These are phyloP conservation scores for Caenorhabditis becei DNA, from an alignment of 2,888 invertebrate genomes.

Conservation along the genomic window DNA sequence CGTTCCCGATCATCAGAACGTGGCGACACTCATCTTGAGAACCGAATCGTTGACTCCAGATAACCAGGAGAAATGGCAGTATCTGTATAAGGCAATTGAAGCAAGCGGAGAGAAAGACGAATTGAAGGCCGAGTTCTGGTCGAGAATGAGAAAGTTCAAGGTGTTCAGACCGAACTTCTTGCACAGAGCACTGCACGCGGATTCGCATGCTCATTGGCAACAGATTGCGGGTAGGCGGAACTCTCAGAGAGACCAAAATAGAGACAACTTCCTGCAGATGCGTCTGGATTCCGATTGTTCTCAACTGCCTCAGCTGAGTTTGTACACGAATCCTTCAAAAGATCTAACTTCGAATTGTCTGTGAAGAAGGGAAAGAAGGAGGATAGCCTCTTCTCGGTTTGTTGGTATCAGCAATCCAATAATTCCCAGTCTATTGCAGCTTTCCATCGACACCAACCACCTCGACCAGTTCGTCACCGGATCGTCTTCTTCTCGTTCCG, in stretches of 20 bases:
- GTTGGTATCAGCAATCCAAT: background rate
- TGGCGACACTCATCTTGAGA: conserved; percentile 71
- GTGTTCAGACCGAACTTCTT: conserved; percentile 72
- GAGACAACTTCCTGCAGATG: conserved; percentile 33
- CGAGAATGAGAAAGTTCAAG: conserved; percentile 68
- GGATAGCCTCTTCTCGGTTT: conserved; percentile 53
- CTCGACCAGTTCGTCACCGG: conserved; percentile 55
- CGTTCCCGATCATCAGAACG: conserved; percentile 70
- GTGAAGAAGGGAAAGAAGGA: conserved; percentile 56
- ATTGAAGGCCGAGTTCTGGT: conserved; percentile 71
- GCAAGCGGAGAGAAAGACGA: conserved; percentile 63
- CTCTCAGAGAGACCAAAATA: background rate
- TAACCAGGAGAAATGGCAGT: conserved; percentile 72
- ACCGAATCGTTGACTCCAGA: conserved; percentile 63
- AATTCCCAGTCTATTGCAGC: conserved; percentile 25
- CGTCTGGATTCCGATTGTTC: conserved; percentile 59
- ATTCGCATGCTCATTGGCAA: conserved; percentile 62
- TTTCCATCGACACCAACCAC: conserved; percentile 59
- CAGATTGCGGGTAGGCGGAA: conserved; percentile 44
- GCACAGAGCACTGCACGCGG: conserved; percentile 66
- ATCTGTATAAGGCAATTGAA: conserved; percentile 70
- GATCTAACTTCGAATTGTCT: conserved; percentile 53
- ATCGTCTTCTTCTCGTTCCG: conserved; percentile 4
- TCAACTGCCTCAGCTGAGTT: conserved; percentile 60
- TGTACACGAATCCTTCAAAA: conserved; percentile 44